Percentiles rank a stretch among this genome's conserved stretches.
Conservation (phyloP, 2,888 invertebrate genomes). For the Tridacna crocea region DNA sequence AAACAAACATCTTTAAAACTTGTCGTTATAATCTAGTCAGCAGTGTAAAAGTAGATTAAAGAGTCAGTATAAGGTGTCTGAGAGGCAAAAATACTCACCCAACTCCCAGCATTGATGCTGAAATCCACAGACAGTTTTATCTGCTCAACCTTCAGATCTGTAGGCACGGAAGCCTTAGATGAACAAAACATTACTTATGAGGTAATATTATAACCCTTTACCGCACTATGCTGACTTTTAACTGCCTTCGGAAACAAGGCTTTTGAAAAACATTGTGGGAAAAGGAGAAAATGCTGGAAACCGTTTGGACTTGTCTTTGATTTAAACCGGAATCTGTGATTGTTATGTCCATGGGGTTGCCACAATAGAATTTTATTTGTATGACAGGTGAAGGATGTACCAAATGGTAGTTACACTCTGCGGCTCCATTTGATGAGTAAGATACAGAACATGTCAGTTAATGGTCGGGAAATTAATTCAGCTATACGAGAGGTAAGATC, state of each 20-base stretch:
- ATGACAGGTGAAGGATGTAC: slow-evolving; percentile 62
- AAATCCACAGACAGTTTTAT: slow-evolving; percentile 70
- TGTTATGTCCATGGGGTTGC: too few relatives aligned
- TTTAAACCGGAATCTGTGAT: too few relatives aligned
- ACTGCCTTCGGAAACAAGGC: background rate
- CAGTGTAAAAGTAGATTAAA: too few relatives aligned
- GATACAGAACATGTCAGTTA: slow-evolving; percentile 30
- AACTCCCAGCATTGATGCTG: slow-evolving; percentile 59
- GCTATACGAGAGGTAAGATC: slow-evolving; percentile 34
- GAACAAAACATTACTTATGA: slow-evolving; percentile 64
- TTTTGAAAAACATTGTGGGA: slow-evolving; percentile 6
- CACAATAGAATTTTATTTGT: background rate
- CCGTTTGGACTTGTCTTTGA: too few relatives aligned
- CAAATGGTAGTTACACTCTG: slow-evolving; percentile 64
- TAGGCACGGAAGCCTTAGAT: slow-evolving; percentile 61
- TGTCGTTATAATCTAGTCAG: too few relatives aligned
- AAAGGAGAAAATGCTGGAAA: slow-evolving; percentile 2
- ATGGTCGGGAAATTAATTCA: slow-evolving; percentile 43
- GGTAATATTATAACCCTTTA: slow-evolving; percentile 45
- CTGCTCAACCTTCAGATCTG: slow-evolving; percentile 51
- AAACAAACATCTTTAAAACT: too few relatives aligned
- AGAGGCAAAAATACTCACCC: slow-evolving; percentile 44
- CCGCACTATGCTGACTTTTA: too few relatives aligned
- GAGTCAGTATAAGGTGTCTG: too few relatives aligned
- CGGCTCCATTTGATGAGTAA: slow-evolving; percentile 56